Percentiles rank a stretch among this genome's conserved stretches.
These are phyloP conservation scores for Carcina quercana DNA, from an alignment of 2,888 invertebrate species.

Conservation along the genomic window DNA sequence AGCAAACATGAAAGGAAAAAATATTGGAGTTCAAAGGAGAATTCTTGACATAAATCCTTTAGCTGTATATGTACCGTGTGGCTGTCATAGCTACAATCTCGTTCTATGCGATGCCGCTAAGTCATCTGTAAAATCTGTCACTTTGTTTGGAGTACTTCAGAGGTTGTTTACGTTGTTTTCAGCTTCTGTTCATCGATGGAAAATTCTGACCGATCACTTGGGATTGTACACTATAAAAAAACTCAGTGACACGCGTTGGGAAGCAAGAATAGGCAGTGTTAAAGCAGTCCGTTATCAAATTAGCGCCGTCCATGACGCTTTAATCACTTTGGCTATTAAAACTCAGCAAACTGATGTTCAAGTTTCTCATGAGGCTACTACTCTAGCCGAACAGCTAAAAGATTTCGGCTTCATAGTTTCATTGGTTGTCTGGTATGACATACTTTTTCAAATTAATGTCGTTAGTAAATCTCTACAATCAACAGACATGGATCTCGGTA, in stretches of 20 bases:
- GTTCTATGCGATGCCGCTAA: conserved; percentile 17
- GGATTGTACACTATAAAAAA: conserved; percentile 8
- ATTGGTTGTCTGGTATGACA: conserved; percentile 30
- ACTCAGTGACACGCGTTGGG: conserved; percentile 11
- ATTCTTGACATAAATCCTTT: conserved; percentile 23
- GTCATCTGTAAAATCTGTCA: conserved; percentile 23
- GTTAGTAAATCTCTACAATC: conserved; percentile 17
- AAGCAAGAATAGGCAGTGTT: conserved; percentile 8
- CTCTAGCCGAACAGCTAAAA: conserved; percentile 14
- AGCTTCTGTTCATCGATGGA: conserved; percentile 19
- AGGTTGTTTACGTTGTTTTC: conserved; percentile 21
- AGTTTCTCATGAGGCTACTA: conserved; percentile 15
- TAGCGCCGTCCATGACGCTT: conserved; percentile 26
- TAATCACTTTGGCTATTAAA: conserved; percentile 17
- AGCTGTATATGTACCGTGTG: conserved; percentile 18
- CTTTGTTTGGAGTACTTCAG: conserved; percentile 30
- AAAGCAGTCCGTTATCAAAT: conserved; percentile 19
- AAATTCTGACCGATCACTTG: conserved; percentile 21
- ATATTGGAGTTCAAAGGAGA: conserved; percentile 30
- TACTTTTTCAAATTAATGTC: conserved; percentile 19
- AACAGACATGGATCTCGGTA: conserved; percentile 14
- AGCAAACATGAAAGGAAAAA: conserved; percentile 32
- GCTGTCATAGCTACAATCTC: conserved; percentile 19
- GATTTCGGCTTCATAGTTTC: conserved; percentile 23
- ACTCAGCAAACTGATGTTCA: conserved; percentile 17